Base-by-base conservation (phyloP, 92 coral and sea anemone genomes). In the Bergia puertoricense region DNA sequence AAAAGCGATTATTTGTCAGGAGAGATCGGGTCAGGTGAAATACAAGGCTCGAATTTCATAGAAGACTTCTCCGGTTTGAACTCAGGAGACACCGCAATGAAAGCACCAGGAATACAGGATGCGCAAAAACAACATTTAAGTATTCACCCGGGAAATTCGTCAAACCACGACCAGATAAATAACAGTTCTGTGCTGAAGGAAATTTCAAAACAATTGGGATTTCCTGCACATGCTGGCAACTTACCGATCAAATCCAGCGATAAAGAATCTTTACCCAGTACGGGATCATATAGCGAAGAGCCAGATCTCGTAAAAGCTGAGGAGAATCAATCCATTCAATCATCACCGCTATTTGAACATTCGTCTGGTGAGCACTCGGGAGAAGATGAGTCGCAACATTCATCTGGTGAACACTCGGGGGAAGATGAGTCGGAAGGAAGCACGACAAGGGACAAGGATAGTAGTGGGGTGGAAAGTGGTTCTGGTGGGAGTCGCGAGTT, bases 321-420 rank as follows among this genome's bases (percentile, higher is more conserved):
- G 36, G 79, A 84, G 62, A 84, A 48, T 30, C 78, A 84, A 22
- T 42, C n/a, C 66, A 83, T 83, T 22, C 86, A 83, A 15, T 83
- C 86, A 30, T 83, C 86, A 44, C 77, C 86, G 5, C 78, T 83
- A 3, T 84, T 84, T 84, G 87, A 84, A 36, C 79, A 84, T 9
- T 71, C 87, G 6, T 71, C 87, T 69, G 79, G 78, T 13, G 86
- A 83, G 22, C 41, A 68, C 78, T 83, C 86, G 23, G 86, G 69
- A 5, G 87, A 84, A 16, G 65, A n/a, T 50, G 5, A 8, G 4
- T 8, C 54, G 54, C 4, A 72, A n/a, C 76, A 72, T 4, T n/a
- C 76, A 37, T 72, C 76, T 72, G 76, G 76, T 8, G 76, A 72
- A 40, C 41, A 82, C 65, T 66, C 69, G 39, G 57, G 71, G 18